These are phyloP conservation scores for Andrena camellia DNA, from an alignment of 2,888 invertebrate species.

Conservation along the genomic window DNA sequence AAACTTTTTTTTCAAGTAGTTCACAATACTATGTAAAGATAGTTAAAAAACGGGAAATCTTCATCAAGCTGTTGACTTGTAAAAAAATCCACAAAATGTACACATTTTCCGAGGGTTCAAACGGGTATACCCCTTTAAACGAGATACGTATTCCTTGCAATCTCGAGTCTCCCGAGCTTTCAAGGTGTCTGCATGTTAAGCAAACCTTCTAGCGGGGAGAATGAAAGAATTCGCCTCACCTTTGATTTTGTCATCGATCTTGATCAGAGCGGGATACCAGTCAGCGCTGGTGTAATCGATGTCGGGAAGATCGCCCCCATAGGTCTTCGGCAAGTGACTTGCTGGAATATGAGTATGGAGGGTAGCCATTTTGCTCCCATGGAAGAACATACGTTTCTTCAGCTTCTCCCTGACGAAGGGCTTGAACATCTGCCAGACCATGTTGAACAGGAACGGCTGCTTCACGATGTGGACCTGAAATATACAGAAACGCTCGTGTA, in stretches of 20 bases:
- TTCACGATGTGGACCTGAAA: slow-evolving; percentile 91
- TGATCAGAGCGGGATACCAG: slow-evolving; percentile 91
- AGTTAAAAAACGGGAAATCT: too few species aligned
- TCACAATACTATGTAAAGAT: too few species aligned
- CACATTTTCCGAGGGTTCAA: too few species aligned
- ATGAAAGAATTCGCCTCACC: slow-evolving; percentile 72
- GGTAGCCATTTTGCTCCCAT: slow-evolving; percentile 92
- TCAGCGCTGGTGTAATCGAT: slow-evolving; percentile 92
- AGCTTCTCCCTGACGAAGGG: slow-evolving; percentile 93
- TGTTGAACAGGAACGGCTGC: slow-evolving; percentile 93
- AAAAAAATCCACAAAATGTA: too few species aligned
- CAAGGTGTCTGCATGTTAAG: too few species aligned
- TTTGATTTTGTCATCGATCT: slow-evolving; percentile 88
- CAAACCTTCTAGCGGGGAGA: too few species aligned
- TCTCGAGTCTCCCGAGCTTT: too few species aligned
- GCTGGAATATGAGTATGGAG: slow-evolving; percentile 91
- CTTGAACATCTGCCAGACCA: slow-evolving; percentile 94
- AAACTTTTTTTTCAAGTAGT: too few species aligned
- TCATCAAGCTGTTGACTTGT: too few species aligned
- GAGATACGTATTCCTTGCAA: too few species aligned
- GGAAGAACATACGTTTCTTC: slow-evolving; percentile 92
- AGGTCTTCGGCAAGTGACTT: slow-evolving; percentile 90
- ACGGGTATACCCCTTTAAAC: too few species aligned
- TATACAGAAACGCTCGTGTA: background rate
- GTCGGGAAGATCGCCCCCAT: slow-evolving; percentile 90